A percentile compares a stretch with the other conserved stretches of the same genome.
These are phyloP conservation scores for Oncorhynchus nerka DNA, from an alignment of 2,113 vertebrate species.

Conservation along the genomic window DNA sequence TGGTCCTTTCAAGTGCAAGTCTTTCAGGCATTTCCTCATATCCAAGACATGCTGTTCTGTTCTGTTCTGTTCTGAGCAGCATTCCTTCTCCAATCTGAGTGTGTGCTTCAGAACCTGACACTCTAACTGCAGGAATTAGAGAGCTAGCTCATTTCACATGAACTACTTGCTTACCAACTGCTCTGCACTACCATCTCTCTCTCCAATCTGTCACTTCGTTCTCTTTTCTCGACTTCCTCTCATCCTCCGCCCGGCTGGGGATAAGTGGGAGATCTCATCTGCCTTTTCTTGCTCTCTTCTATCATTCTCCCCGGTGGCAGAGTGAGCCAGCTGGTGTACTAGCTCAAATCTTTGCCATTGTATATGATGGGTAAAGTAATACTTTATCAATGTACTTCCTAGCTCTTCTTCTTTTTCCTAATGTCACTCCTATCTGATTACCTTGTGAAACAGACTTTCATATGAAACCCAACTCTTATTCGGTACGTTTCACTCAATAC, in stretches of 20 bases:
- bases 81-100: constrained; percentile 25
- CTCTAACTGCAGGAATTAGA: constrained; percentile 46
- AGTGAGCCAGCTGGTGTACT: neutral
- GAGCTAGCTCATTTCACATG: constrained; percentile 36
- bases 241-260: constrained; percentile 42
- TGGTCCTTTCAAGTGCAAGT: constrained; percentile 42
- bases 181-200: constrained; percentile 26
- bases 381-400: constrained; percentile 43
- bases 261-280: constrained; percentile 33
- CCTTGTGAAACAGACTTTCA: constrained; percentile 39
- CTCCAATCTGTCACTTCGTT: constrained; percentile 42
- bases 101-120: constrained; percentile 39
- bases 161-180: constrained; percentile 11
- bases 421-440: constrained; percentile 26
- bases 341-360: neutral
- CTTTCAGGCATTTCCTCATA: constrained; percentile 33
- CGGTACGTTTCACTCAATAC: constrained; percentile 22
- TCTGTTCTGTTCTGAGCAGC: constrained; percentile 28
- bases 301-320: neutral
- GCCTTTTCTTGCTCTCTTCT: constrained; percentile 14
- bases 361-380: constrained; percentile 27
- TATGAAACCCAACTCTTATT: constrained; percentile 42
- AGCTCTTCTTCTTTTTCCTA: constrained; percentile 16
- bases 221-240: constrained; percentile 48
- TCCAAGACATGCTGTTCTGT: constrained; percentile 23